Conservation (phyloP, 2,888 invertebrate species). For the Pyrrhosoma nymphula region DNA sequence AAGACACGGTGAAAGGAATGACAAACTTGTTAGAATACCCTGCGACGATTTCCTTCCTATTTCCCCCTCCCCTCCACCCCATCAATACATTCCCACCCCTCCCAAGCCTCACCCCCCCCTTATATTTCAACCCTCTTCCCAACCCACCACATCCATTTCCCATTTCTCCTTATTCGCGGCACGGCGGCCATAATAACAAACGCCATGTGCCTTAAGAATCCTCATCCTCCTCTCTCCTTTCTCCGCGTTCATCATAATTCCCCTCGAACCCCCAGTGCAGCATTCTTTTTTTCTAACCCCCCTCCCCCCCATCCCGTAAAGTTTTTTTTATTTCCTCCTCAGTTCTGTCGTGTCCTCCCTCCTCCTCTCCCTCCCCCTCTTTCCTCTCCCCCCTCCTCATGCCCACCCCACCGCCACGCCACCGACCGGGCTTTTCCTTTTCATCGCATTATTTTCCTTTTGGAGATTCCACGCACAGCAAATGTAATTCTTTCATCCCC, state of each 20-base stretch:
- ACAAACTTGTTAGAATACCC: conserved; percentile 67
- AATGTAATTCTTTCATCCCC: conserved; percentile 66
- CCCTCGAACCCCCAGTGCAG: not conserved
- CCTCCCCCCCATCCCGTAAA: not conserved
- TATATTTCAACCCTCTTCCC: too few species aligned
- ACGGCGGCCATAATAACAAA: conserved; percentile 60
- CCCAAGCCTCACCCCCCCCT: not conserved
- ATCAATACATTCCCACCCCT: not conserved
- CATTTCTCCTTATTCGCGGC: not conserved
- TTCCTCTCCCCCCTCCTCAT: not conserved
- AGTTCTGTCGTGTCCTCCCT: not conserved
- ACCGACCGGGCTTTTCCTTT: conserved; percentile 13
- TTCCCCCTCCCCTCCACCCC: not conserved
- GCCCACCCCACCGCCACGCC: not conserved
- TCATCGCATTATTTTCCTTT: conserved; percentile 66
- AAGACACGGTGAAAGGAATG: conserved; percentile 60
- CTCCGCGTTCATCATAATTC: conserved; percentile 44
- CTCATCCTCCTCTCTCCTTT: conserved; percentile 8
- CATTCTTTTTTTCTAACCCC: not conserved
- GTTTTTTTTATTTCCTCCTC: not conserved
- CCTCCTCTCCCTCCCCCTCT: not conserved
- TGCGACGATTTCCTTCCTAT: conserved; percentile 45
- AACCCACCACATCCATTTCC: not conserved
- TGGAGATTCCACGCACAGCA: conserved; percentile 64
- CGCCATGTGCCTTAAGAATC: not conserved